Conservation (phyloP, 2,888 invertebrate species). For the Drosophila melanosoma region DNA sequence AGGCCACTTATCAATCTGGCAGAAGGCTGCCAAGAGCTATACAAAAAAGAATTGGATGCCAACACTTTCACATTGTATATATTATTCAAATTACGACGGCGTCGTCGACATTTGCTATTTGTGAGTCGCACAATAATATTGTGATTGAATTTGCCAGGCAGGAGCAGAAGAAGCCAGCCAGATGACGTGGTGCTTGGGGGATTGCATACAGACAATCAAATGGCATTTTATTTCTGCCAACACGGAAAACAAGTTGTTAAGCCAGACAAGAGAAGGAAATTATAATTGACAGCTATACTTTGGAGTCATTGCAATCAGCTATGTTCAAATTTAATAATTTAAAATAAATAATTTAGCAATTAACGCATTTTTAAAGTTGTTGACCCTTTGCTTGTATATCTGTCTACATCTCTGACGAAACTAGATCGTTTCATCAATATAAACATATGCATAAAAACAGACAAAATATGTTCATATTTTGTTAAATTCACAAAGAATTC, state of each 20-base stretch:
- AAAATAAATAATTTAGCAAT: background rate
- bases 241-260: conserved; percentile 66
- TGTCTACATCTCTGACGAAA: background rate
- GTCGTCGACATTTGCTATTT: conserved; percentile 65
- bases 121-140: conserved; percentile 71
- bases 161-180: background rate
- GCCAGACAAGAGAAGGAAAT: conserved; percentile 22
- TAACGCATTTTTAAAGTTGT: conserved; percentile 8
- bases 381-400: conserved; percentile 1
- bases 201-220: conserved; percentile 44
- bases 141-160: conserved; percentile 65
- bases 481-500: background rate
- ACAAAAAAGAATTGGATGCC: conserved; percentile 1
- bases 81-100: conserved; percentile 38
- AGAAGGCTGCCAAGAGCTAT: conserved; percentile 30
- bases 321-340: background rate
- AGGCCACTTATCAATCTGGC: conserved; percentile 33
- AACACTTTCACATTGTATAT: conserved; percentile 4
- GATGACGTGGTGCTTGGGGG: background rate
- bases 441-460: background rate
- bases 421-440: background rate
- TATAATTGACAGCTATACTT: conserved; percentile 34
- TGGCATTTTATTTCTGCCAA: conserved; percentile 63
- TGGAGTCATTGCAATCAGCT: conserved; percentile 28
- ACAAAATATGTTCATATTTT: background rate